Percentiles rank a stretch among this genome's conserved stretches.
phyloP scores from a whole-genome alignment of 2,113 vertebrate species.

The Galbula dea region DNA sequence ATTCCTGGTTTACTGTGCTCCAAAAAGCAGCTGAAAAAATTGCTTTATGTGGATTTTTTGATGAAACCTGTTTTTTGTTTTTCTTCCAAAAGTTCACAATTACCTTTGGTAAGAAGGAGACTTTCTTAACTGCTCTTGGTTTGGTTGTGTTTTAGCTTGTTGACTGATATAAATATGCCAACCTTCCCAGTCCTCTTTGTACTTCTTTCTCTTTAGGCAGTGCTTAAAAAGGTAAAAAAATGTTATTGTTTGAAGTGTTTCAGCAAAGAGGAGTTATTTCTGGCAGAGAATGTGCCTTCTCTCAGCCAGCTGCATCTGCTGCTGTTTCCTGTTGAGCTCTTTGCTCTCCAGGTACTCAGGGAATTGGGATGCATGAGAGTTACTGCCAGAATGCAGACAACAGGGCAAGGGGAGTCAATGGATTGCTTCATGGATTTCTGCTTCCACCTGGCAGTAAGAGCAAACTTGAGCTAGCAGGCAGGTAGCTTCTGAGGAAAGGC shows the following conservation, averaged over 20 bases:
- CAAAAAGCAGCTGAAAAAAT: neutral
- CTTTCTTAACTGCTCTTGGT: neutral
- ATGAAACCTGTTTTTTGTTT: neutral
- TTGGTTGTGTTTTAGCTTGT: neutral
- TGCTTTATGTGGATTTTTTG: neutral
- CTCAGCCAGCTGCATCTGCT: neutral
- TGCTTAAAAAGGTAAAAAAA: neutral
- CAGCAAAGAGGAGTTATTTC: neutral
- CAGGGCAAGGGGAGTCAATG: accelerated
- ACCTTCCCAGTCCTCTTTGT: neutral
- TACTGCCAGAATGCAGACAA: accelerated
- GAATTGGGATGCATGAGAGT: neutral
- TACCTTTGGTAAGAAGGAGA: neutral
- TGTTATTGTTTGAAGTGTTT: conserved; percentile 41
- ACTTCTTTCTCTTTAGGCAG: neutral
- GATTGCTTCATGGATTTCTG: accelerated
- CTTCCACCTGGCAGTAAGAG: accelerated
- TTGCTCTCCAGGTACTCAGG: accelerated
- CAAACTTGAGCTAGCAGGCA: no score
- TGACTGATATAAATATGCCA: neutral
- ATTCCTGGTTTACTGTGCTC: neutral
- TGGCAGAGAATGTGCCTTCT: neutral
- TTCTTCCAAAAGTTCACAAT: neutral
- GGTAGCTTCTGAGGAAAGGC: neutral
- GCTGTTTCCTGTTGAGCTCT: neutral